Evolutionary conservation across 1,140 invertebrate genomes (phyloP).

Genomic region (Anadara kagoshimensis): DNA sequence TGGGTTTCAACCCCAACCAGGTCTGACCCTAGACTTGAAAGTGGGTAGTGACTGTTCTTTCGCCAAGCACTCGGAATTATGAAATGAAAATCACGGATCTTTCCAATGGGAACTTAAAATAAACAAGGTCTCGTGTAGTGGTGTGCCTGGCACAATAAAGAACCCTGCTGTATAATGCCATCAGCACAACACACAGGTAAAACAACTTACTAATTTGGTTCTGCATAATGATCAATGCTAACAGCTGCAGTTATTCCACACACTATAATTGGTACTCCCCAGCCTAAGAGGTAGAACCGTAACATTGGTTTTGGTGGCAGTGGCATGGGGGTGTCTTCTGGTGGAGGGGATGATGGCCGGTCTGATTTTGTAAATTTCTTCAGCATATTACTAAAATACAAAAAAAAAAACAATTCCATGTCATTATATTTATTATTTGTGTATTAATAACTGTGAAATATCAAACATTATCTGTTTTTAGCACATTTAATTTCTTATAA

Average conservation of each 20-base stretch:
- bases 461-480: background rate
- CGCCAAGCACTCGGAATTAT: no score
- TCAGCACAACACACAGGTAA: no score
- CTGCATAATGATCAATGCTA: slow-evolving; percentile 86
- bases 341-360: slow-evolving; percentile 78
- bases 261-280: slow-evolving; percentile 90
- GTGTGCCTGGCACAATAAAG: no score
- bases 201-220: slow-evolving; percentile 75
- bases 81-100: no score
- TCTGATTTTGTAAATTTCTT: slow-evolving; percentile 85
- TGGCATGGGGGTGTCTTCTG: slow-evolving; percentile 79
- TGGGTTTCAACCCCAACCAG: no score
- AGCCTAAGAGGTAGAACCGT: slow-evolving; percentile 92
- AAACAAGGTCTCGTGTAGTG: no score
- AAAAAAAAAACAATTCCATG: slow-evolving; percentile 1
- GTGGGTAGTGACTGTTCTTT: no score
- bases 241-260: slow-evolving; percentile 93
- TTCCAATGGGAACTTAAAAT: no score
- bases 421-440: background rate
- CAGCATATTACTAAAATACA: slow-evolving; percentile 83
- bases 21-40: no score
- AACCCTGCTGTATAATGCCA: no score
- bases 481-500: background rate
- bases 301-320: slow-evolving; percentile 85
- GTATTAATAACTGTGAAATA: background rate